Evolutionary conservation across 2,797 vertebrate species (phyloP), one percentile per base, ranked within the genome.

Genomic region (Bradypus variegatus): DNA sequence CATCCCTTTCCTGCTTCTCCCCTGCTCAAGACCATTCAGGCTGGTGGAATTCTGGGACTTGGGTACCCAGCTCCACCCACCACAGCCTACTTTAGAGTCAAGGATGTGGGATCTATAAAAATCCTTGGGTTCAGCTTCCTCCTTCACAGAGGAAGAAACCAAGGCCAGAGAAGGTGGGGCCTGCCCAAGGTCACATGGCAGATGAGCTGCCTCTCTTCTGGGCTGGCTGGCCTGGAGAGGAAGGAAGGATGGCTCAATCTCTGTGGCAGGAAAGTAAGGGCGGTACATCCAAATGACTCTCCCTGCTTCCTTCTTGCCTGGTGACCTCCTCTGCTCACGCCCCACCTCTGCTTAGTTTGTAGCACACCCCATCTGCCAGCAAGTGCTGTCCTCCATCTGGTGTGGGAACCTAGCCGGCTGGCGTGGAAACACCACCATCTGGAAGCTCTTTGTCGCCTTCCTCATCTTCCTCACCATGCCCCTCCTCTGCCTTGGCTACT

Each of bases 341-440:
- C 8, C 25, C 31, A 1, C 69, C 69, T 95, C 90, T 95, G 84
- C 79, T 94, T 94, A 98, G 98, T 98, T 98, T 95, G 98, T 98
- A 96, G 98, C 98, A 2, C 98, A 99, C 83, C 98, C 98, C 33
- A 98, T 98, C 97, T 98, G 98, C 96, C 98, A 98, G 96, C 98
- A 99, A 97, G 98, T 98, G 82, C 97, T 99, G 76, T 98, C 98
- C 4, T 99, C 98, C 33, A 98, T 98, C 97, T 99, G 98, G 98
- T 98, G 98, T 69, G 98, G 98, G 53, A 98, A 97, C 92, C 97
- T 99, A 88, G 96, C 97, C 0, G 98, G 98, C 65, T 98, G 98
- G 98, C 96, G 98, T 88, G 98, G 98, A 90, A 99, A 98, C 96
- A 97, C 97, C 92, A 98, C 97, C 3, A 93, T 96, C 95, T 98